Base-by-base conservation (phyloP, 1,140 invertebrate genomes). In the Macrobrachium nipponense region DNA sequence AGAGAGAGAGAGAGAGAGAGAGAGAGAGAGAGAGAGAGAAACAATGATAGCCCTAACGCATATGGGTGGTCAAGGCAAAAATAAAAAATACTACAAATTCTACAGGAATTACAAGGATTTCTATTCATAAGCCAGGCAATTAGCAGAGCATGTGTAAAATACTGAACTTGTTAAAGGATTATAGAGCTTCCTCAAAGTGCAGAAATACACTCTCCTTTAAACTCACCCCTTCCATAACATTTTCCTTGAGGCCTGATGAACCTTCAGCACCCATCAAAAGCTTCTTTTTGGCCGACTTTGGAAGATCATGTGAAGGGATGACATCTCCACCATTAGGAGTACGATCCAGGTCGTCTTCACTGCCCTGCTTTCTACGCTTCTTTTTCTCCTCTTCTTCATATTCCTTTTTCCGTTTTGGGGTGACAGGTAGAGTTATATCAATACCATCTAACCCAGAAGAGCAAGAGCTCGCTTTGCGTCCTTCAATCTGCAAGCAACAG, bases 231-330 rank as follows among this genome's bases (percentile, higher is more conserved):
- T 44, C 44, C 7, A 10, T 51, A 51, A 8, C 12, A 51, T 51
- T 51, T 51, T 51, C 51, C 51, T 51, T 51, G 51, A 51, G 51
- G 51, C 8, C 12, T 51, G 51, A 51, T 51, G 12, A 51, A 51
- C 7, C 51, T 64, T 77, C 36, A 58, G 76, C 20, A 1, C 20
- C 58, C 84, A 86, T 86, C 20, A 80, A 75, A 44, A 86, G 84
- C 59, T 62, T 86, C 68, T 86, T 86, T 60, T 75, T 86, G 17
- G 84, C 84, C 12, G 84, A 86, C 20, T 70, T 80, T 44, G 51
- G 64, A 43, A 66, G 23, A 72, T 66, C 27, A 12, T 58, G 76
- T 61, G 68, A 77, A 8, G n/a, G 68, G 4, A 18, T 51, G 14
- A n/a, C n/a, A 17, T 51, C 77, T 7, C 6, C 58, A 36, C 60